Base-by-base conservation (phyloP, 37 sponge, comb jelly and placozoan genomes). In the Halisarca cf. caerulea region DNA sequence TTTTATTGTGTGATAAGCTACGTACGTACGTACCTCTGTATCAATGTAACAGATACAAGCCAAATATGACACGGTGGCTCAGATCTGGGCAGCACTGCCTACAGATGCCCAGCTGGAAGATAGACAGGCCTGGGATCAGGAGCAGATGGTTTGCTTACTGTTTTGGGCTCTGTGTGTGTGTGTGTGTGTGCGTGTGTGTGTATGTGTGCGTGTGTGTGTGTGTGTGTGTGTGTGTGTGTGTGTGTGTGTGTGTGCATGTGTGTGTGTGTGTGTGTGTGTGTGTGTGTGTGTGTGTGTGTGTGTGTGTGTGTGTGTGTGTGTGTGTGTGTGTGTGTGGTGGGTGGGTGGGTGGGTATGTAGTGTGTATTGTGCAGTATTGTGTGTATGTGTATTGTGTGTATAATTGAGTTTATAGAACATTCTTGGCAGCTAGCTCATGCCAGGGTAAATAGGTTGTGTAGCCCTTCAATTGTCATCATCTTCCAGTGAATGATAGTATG, bases 1-100 rank as follows among this genome's bases (percentile, higher is more conserved):
- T 11, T 55, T 11, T 11, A 55, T 17, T 55, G 57, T 55, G 17
- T 55, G 11, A 20, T 55, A 55, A n/a, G 11, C 51, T 47, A 47
- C 51, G 64, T 62, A n/a, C 25, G 7, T 23, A 62, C 30, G 4
- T 62, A 28, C 30, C 6, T 62, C n/a, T 62, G 64, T 6, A 30
- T 6, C n/a, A 62, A 6, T 62, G 64, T 62, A 7, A 27, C 68
- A 93, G 91, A 93, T 93, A 7, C 85, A 91, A 59, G 91, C 78
- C 32, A 90, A 86, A 80, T 90, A 93, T 80, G 96, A 96, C 79
- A 80, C 83, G 6, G 81, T 96, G 0, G 83, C 79, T 15, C 71
- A 60, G 62, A 68, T 96, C 27, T 96, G 93, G 94, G 71, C 18
- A 5, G 58, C 83, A 21, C 84, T 96, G 18, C 93, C 93, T 9